Evolutionary conservation across 2,888 invertebrate genomes (phyloP).

Genomic region (Bursaphelenchus okinawaensis): DNA sequence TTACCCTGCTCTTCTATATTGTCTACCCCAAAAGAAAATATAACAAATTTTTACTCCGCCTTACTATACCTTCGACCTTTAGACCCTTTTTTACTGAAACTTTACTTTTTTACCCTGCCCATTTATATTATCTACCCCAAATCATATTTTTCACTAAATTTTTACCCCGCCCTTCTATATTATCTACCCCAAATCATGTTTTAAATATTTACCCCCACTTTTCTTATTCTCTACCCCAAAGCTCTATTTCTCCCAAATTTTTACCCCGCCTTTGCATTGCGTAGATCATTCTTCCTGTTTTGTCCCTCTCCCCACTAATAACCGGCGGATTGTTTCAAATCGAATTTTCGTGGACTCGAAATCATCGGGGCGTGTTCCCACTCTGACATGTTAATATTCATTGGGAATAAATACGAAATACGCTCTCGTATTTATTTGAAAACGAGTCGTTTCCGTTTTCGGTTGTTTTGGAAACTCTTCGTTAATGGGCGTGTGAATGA

Average conservation of each 20-base stretch:
- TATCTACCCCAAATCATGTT: too few relatives aligned
- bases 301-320: neutral
- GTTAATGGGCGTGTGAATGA: neutral
- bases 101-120: too few relatives aligned
- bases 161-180: too few relatives aligned
- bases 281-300: neutral
- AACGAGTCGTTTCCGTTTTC: neutral
- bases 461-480: neutral
- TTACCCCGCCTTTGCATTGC: neutral
- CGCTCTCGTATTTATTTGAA: neutral
- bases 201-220: too few relatives aligned
- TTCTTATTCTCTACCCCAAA: neutral
- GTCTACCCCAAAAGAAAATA: too few relatives aligned
- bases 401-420: neutral
- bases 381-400: neutral
- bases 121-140: too few relatives aligned
- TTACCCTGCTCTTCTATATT: too few relatives aligned
- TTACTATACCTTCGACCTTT: too few relatives aligned
- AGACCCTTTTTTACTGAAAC: too few relatives aligned
- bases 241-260: neutral
- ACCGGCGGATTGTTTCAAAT: neutral
- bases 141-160: too few relatives aligned
- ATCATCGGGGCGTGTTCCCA: neutral
- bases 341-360: neutral
- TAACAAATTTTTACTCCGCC: too few relatives aligned